Evolutionary conservation across 2,888 invertebrate species (phyloP), one percentile per base, ranked within the genome.

Genomic region (Apodemia zela): DNA sequence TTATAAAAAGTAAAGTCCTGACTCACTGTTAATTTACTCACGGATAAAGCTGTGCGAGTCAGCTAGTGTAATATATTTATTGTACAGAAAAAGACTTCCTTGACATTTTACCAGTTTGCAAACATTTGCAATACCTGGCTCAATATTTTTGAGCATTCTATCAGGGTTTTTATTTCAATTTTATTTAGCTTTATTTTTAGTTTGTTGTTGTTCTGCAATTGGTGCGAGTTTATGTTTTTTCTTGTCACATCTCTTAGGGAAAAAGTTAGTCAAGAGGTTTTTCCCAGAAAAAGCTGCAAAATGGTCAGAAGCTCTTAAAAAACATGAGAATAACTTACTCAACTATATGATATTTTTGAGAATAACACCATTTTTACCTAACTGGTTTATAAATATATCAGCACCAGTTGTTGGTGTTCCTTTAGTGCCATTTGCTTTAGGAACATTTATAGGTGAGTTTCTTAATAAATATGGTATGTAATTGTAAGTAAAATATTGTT

Each of bases 111-210:
- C 74, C 89, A 98, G 98, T 87, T 94, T 99, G 79, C 99, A 99
- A 94, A 98, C 99, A 68, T 99, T 99, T 93, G 99, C 99, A 77
- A 99, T 99, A 92, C 99, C 99, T 68, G 99, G 99, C 70, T 99
- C 99, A 17, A 95, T 99, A 79, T 99, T 99, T 82, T 93, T 99
- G 63, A 99, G 99, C 69, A 98, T 99, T 74, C 93, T 99, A 62
- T 98, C 98, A 68, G 99, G 99, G 68, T 99, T 98, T 84, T 92
- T 99, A 51, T 99, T 99, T 82, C 97, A 98, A 66, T 99, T 99
- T 87, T 95, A 96, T 59, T 82, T 97, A 71, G 99, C 99, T 7
- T 87, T 99, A 73, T 79, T 95, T 63, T 90, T 99, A 68, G 98
- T 98, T 0, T 98, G 97, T 79, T 96, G 95, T 69, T 99, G 99